Conservation (phyloP, 2,113 vertebrate species). For the Raphicerus campestris region DNA sequence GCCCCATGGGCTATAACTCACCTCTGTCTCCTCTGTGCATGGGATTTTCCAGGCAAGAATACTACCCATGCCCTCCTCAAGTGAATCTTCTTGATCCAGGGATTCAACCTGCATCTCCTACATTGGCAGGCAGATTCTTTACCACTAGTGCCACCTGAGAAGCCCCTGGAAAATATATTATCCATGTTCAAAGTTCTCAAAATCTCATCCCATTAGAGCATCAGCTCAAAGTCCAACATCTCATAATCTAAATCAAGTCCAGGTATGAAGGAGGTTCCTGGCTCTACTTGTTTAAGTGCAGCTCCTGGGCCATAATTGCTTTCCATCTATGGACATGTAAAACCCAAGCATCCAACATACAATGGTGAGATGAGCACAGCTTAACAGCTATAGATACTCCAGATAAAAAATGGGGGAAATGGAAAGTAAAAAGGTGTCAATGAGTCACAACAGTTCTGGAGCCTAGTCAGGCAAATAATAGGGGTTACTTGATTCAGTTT, state of each 20-base stretch:
- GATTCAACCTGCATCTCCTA: background rate
- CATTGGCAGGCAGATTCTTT: background rate
- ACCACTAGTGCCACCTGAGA: background rate
- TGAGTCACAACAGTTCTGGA: background rate
- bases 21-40: background rate
- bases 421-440: conserved; percentile 1
- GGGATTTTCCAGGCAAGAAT: background rate
- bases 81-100: background rate
- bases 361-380: background rate
- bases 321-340: background rate
- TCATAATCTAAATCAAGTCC: background rate
- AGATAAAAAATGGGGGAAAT: background rate
- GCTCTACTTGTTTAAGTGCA: background rate
- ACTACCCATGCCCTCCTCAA: background rate
- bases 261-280: background rate
- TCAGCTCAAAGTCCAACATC: background rate
- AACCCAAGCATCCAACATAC: background rate
- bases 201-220: background rate
- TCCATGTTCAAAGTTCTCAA: background rate
- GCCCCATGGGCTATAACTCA: background rate
- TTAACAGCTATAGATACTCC: background rate
- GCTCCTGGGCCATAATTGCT: background rate
- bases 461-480: background rate
- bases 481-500: background rate
- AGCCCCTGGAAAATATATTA: background rate